Conservation (phyloP, 2,797 vertebrate genomes). For the Gymnocypris eckloni region DNA sequence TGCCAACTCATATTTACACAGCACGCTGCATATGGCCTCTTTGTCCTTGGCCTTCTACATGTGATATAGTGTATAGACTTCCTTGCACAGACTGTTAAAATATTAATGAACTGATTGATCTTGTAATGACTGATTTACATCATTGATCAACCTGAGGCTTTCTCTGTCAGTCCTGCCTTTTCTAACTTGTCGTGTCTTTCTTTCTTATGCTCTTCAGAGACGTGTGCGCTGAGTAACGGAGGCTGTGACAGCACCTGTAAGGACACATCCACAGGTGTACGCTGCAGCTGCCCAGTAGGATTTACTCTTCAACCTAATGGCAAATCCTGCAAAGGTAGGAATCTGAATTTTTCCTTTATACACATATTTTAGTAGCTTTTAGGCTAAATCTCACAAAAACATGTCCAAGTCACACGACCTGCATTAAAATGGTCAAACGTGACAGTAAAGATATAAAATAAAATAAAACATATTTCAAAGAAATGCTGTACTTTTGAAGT, state of each 20-base stretch:
- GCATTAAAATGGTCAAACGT: background rate
- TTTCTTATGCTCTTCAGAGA: constrained; percentile 81
- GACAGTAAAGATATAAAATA: no score
- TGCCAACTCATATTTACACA: constrained; percentile 58
- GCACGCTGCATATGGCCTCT: background rate
- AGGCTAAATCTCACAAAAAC: background rate
- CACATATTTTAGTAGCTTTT: background rate
- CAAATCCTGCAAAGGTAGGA: constrained; percentile 96
- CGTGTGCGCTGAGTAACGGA: constrained; percentile 95
- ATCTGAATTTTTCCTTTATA: background rate
- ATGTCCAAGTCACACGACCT: background rate
- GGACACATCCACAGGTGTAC: constrained; percentile 97
- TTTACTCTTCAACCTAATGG: constrained; percentile 94
- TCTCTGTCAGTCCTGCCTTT: background rate
- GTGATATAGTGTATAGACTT: background rate
- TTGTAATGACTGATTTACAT: background rate
- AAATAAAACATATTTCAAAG: no score
- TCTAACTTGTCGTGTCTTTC: background rate
- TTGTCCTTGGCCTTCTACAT: constrained; percentile 26
- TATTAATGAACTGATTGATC: constrained; percentile 3
- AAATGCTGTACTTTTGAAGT: background rate
- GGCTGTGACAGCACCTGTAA: constrained; percentile 98
- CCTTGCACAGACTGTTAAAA: constrained; percentile 10
- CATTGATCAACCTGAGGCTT: background rate
- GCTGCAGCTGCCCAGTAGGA: constrained; percentile 94